Conservation (phyloP, 2,888 invertebrate genomes). For the Dexiosoma caninum region DNA sequence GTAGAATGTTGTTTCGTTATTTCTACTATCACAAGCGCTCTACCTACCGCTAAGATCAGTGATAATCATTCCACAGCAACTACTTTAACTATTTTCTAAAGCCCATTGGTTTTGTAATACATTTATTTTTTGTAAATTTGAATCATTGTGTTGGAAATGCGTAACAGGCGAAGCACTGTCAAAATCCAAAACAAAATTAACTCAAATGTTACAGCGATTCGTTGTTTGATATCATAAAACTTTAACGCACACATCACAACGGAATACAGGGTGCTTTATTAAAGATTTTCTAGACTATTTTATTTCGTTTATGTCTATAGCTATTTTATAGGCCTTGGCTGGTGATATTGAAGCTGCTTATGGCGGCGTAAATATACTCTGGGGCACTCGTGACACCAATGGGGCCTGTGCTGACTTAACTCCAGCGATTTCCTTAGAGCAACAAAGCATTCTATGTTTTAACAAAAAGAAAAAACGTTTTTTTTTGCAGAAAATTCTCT, state of each 20-base stretch:
- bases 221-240: constrained; percentile 51
- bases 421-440: too few relatives aligned
- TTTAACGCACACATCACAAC: background rate
- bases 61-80: constrained; percentile 48
- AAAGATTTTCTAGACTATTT: background rate
- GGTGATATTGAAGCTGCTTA: too few relatives aligned
- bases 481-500: too few relatives aligned
- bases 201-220: constrained; percentile 8
- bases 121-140: background rate
- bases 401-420: too few relatives aligned
- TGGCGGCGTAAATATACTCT: too few relatives aligned
- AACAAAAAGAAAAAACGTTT: too few relatives aligned
- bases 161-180: constrained; percentile 49
- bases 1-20: background rate
- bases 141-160: constrained; percentile 37
- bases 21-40: constrained; percentile 14
- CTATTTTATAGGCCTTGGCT: too few relatives aligned
- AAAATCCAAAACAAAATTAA: constrained; percentile 17
- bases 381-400: too few relatives aligned
- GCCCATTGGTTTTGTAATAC: constrained; percentile 39
- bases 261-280: background rate
- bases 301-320: too few relatives aligned
- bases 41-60: constrained; percentile 62
- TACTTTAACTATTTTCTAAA: background rate
- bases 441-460: too few relatives aligned